Evolutionary conservation across 2,797 vertebrate genomes (phyloP).

Genomic region (Squalus acanthias): DNA sequence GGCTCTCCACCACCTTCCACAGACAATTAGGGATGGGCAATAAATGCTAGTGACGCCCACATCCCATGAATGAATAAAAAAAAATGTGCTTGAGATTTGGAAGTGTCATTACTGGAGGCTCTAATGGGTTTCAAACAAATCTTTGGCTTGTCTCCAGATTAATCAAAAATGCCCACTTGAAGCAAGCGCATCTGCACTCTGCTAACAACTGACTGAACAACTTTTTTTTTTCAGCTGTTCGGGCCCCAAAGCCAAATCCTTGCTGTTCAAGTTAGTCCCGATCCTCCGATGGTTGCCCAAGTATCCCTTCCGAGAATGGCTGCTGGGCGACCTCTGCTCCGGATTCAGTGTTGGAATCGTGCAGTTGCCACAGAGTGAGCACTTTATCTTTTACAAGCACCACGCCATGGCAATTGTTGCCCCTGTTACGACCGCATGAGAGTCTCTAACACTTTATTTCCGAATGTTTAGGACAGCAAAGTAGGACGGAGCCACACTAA

Average conservation of each 20-base stretch:
- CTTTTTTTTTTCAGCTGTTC: conserved; percentile 66
- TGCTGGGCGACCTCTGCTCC: conserved; percentile 78
- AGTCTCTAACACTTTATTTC: not conserved
- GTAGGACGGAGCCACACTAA: not conserved
- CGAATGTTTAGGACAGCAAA: not conserved
- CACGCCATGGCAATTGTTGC: not conserved
- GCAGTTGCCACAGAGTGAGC: conserved; percentile 92
- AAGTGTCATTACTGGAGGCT: not conserved
- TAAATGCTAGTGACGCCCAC: no score
- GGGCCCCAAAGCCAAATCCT: conserved; percentile 56
- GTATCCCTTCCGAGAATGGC: conserved; percentile 83
- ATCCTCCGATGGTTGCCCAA: conserved; percentile 82
- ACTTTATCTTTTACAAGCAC: not conserved
- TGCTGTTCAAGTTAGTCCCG: conserved; percentile 67
- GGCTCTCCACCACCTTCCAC: no score
- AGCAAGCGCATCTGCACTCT: not conserved
- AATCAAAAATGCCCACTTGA: not conserved
- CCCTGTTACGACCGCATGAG: not conserved
- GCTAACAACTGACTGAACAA: not conserved
- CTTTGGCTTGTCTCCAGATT: not conserved
- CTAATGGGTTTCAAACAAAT: not conserved
- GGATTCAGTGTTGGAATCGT: conserved; percentile 95
- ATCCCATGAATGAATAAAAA: no score
- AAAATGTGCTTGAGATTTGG: no score
- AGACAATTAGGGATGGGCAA: no score